Conservation (phyloP, 2,113 vertebrate genomes). For the Prochilodus magdalenae region DNA sequence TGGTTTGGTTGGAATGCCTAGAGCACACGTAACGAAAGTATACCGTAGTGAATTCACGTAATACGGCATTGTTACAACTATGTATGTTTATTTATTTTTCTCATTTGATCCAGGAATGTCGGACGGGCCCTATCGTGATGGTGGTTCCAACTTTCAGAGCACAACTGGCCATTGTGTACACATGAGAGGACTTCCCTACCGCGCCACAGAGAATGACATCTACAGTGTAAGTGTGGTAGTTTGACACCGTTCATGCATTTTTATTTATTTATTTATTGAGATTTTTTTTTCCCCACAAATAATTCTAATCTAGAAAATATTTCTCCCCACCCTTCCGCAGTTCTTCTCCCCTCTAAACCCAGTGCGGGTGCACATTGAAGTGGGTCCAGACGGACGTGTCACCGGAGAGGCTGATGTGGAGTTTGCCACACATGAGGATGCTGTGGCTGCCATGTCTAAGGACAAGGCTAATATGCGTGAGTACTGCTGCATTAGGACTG, state of each 20-base stretch:
- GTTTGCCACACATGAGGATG: conserved; percentile 98
- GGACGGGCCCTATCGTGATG: conserved; percentile 91
- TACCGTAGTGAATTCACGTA: too few relatives aligned
- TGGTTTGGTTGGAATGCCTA: too few relatives aligned
- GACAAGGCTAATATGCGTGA: conserved; percentile 99
- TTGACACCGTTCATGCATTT: background rate
- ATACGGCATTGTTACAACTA: too few relatives aligned
- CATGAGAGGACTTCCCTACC: conserved; percentile 97
- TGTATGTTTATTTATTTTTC: too few relatives aligned
- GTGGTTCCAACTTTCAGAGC: conserved; percentile 93
- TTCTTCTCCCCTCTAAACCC: conserved; percentile 99
- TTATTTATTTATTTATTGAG: background rate
- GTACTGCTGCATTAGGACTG: conserved; percentile 59
- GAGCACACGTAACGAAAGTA: too few relatives aligned
- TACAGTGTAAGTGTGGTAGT: conserved; percentile 86
- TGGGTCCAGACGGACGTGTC: conserved; percentile 95
- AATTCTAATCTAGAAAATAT: background rate
- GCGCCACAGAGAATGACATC: conserved; percentile 96
- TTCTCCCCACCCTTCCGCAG: conserved; percentile 67
- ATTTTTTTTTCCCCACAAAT: background rate
- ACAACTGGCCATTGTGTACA: conserved; percentile 98
- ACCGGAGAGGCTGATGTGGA: conserved; percentile 97
- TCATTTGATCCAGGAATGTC: conserved; percentile 57
- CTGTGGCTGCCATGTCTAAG: conserved; percentile 98
- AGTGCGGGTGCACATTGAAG: conserved; percentile 95